phyloP scores from a whole-genome alignment of 2,797 vertebrate species.

The Avahi laniger region DNA sequence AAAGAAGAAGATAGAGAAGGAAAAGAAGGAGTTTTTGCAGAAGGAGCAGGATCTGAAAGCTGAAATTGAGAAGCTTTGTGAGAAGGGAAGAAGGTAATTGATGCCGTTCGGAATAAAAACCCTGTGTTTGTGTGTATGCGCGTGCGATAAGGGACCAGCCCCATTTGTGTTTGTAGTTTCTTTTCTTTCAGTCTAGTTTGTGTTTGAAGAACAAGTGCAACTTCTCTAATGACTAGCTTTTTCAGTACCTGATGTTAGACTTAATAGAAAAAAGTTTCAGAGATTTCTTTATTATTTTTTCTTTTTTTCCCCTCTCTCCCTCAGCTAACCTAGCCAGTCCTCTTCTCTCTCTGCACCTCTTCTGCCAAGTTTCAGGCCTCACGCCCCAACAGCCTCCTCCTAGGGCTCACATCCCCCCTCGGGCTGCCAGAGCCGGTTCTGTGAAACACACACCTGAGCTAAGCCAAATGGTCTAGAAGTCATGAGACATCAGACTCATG shows the following conservation, averaged over 20 bases:
- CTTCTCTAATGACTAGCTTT: constrained; percentile 10
- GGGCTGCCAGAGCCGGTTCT: neutral
- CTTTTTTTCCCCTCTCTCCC: neutral
- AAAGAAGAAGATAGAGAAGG: constrained; percentile 89
- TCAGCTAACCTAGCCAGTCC: neutral
- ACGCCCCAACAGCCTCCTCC: neutral
- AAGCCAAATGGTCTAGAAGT: neutral
- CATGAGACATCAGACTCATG: neutral
- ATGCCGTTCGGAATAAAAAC: neutral
- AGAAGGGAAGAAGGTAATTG: constrained; percentile 86
- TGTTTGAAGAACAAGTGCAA: constrained; percentile 24
- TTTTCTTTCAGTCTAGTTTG: constrained; percentile 34
- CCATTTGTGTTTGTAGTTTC: neutral
- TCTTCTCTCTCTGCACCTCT: neutral
- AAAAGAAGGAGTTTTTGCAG: constrained; percentile 87
- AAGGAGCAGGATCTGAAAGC: constrained; percentile 88
- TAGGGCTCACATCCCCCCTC: neutral
- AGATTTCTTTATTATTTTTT: neutral
- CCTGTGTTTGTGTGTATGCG: neutral
- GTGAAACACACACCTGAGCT: neutral
- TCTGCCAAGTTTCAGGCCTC: neutral
- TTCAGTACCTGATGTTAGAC: neutral
- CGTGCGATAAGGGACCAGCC: neutral
- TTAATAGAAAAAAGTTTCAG: neutral
- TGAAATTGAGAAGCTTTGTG: constrained; percentile 87